phyloP scores from a whole-genome alignment of 2,888 invertebrate genomes.

The Andrena bucephala region DNA sequence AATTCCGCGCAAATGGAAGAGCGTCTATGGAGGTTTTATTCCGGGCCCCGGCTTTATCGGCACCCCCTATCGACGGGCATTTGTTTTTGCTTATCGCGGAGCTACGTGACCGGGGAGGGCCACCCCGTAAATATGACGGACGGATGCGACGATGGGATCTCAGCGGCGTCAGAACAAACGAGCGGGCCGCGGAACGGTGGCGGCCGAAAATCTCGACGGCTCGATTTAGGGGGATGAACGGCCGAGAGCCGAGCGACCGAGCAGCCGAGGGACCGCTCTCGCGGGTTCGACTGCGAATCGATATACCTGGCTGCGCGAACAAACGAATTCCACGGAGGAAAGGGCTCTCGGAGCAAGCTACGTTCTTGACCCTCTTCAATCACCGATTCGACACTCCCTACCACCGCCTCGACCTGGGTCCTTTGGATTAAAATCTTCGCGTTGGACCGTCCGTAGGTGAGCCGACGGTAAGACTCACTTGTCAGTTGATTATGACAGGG shows the following conservation, averaged over 20 bases:
- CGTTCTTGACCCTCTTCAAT: not conserved
- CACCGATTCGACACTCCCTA: not conserved
- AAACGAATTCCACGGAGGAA: conserved; percentile 43
- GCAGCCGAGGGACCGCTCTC: conserved; percentile 27
- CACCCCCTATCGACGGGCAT: conserved; percentile 78
- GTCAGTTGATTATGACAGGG: no score
- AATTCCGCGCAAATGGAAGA: conserved; percentile 74
- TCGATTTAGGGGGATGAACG: conserved; percentile 58
- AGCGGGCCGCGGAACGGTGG: conserved; percentile 49
- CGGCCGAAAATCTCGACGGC: conserved; percentile 68
- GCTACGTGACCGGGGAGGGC: conserved; percentile 69
- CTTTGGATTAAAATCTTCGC: not conserved
- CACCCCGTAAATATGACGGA: conserved; percentile 81
- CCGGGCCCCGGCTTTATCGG: conserved; percentile 67
- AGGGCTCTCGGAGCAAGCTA: not conserved
- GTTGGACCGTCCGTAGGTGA: not conserved
- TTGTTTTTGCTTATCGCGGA: conserved; percentile 82
- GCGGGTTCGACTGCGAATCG: conserved; percentile 65
- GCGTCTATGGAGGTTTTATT: conserved; percentile 73
- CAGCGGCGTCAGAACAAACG: conserved; percentile 72
- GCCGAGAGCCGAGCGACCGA: conserved; percentile 9
- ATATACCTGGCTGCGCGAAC: conserved; percentile 67
- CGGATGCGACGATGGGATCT: conserved; percentile 76
- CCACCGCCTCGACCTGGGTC: no score
- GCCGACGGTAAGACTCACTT: no score